These are phyloP conservation scores for Octomys mimax DNA, from an alignment of 2,797 vertebrate genomes.

Conservation along the genomic window DNA sequence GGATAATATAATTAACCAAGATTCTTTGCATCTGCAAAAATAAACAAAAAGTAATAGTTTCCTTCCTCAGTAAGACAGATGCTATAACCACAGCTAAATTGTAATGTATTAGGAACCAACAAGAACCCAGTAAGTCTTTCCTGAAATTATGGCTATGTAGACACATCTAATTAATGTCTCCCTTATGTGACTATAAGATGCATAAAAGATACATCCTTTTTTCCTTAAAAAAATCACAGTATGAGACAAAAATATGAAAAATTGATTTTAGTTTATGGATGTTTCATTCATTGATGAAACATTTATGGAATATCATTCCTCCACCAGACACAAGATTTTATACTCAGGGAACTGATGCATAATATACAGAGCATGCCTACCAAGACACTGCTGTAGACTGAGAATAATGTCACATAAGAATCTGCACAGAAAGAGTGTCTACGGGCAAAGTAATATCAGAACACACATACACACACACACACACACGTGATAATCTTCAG, in stretches of 20 bases:
- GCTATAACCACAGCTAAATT: neutral
- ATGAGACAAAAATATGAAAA: neutral
- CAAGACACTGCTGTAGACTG: neutral
- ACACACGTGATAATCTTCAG: neutral
- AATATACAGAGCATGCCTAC: neutral
- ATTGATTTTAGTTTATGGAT: neutral
- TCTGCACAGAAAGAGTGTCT: neutral
- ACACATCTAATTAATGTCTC: neutral
- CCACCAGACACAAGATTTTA: neutral
- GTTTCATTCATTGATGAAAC: neutral
- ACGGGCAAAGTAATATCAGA: neutral
- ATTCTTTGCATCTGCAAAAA: neutral
- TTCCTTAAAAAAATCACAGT: neutral
- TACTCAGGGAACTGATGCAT: neutral
- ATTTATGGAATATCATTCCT: neutral
- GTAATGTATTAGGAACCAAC: neutral
- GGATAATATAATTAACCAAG: neutral
- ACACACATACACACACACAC: neutral
- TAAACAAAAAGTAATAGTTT: neutral
- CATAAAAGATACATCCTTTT: neutral
- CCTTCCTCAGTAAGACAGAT: neutral
- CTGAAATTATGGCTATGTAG: neutral
- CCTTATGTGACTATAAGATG: neutral
- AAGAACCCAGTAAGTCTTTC: neutral
- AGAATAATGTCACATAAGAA: neutral